A percentile compares a stretch with the other conserved stretches of the same genome.
These are phyloP conservation scores for Hymenopus coronatus DNA, from an alignment of 2,888 invertebrate species.

Conservation along the genomic window DNA sequence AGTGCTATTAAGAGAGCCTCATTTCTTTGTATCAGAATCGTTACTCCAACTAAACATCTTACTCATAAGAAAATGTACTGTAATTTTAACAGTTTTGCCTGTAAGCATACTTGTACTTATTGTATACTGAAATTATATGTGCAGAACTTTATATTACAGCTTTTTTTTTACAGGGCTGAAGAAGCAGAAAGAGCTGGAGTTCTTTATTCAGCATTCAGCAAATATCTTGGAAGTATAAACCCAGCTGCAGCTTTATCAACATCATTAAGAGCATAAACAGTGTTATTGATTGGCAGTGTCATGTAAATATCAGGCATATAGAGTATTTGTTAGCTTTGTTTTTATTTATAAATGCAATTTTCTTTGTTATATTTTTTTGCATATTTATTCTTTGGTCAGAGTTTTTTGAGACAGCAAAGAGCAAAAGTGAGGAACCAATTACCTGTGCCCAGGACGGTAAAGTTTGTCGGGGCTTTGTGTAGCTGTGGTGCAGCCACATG, in stretches of 20 bases:
- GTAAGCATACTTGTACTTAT: background rate
- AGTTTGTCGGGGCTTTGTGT: too few relatives aligned
- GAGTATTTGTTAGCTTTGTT: background rate
- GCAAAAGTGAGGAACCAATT: too few relatives aligned
- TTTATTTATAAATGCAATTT: background rate
- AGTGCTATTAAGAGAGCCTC: too few relatives aligned
- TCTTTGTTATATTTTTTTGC: background rate
- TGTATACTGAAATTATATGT: background rate
- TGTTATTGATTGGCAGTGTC: background rate
- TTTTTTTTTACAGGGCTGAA: slow-evolving; percentile 40
- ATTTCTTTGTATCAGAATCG: too few relatives aligned
- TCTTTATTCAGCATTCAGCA: slow-evolving; percentile 44
- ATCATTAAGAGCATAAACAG: background rate
- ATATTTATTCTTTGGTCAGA: too few relatives aligned
- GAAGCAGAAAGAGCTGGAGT: slow-evolving; percentile 43
- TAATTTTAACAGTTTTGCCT: too few relatives aligned
- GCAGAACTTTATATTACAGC: background rate
- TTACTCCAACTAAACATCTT: too few relatives aligned
- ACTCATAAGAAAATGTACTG: too few relatives aligned
- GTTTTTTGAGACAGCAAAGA: too few relatives aligned
- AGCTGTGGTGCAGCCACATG: too few relatives aligned
- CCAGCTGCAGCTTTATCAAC: slow-evolving; percentile 1
- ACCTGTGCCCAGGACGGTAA: too few relatives aligned
- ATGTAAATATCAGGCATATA: background rate
- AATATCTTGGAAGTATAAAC: slow-evolving; percentile 40